Conservation (phyloP, 2,113 vertebrate species). For the Paramormyrops kingsleyae region DNA sequence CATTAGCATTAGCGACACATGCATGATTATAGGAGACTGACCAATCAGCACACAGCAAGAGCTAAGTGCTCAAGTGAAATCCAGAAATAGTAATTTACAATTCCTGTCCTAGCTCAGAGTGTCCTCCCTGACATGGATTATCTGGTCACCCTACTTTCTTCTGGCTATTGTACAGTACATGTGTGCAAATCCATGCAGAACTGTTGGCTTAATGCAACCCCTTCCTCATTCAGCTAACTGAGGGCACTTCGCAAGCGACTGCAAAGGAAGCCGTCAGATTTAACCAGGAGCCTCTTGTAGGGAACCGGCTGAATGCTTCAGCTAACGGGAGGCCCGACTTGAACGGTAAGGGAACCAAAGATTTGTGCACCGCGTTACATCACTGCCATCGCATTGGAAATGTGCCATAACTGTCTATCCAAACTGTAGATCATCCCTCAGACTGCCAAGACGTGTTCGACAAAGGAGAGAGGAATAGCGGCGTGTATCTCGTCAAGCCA, state of each 20-base stretch:
- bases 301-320: slow-evolving; percentile 41
- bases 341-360: slow-evolving; percentile 49
- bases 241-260: slow-evolving; percentile 54
- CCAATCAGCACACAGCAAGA: too few species aligned
- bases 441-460: slow-evolving; percentile 72
- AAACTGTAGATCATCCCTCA: slow-evolving; percentile 48
- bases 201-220: not conserved
- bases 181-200: not conserved
- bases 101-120: too few species aligned
- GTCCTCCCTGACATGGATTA: too few species aligned
- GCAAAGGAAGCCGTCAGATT: slow-evolving; percentile 46
- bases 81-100: too few species aligned
- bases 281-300: slow-evolving; percentile 40
- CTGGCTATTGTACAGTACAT: not conserved
- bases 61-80: too few species aligned
- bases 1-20: too few species aligned
- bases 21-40: too few species aligned
- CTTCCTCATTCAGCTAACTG: slow-evolving; percentile 54
- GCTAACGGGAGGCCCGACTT: slow-evolving; percentile 29
- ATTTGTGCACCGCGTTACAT: not conserved
- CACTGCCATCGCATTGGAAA: not conserved
- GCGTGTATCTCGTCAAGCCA: slow-evolving; percentile 71
- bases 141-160: too few species aligned
- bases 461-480: slow-evolving; percentile 54
- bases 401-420: not conserved